Base-by-base conservation (phyloP, 2,113 vertebrate genomes). In the Neolamprologus hecqui region DNA sequence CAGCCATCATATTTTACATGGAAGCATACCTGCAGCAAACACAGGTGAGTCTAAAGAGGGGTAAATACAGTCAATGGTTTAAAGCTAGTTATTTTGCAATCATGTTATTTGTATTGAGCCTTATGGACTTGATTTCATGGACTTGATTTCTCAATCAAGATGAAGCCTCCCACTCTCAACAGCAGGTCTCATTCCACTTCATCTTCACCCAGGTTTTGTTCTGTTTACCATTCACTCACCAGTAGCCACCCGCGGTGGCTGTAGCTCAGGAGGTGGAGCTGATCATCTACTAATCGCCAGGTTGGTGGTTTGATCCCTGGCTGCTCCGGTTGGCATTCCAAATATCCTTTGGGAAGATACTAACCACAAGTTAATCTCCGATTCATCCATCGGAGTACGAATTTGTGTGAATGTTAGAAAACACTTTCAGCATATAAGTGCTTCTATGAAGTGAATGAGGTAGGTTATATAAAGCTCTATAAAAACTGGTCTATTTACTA, bases 341-440 rank as follows among this genome's bases (percentile, higher is more conserved):
- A 37, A 12, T 12, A 37, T 37, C 60, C 6, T 65, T n/a, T 35
- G 0, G 10, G 60, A 65, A 12, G 60, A 35, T 65, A 3, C 6
- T 35, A 35, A 65, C 60, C 31, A 2, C 60, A 35, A n/a, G 10
- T n/a, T 37, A n/a, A 35, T 37, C 60, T 65, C 31, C 1, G 10
- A n/a, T 35, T 0, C 60, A 12, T 65, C 17, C 31, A 35, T 5
- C 6, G 0, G 17, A 35, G 31, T 65, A 0, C 0, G 9, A n/a
- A 37, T 65, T n/a, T 35, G 31, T n/a, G 31, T 35, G 60, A 65
- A 37, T 5, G 60, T 65, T 65, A 65, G 10, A 35, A 65, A 65
- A 3, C 10, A 37, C 60, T 65, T 60, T 60, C 9, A n/a, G 10
- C 60, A n/a, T 2, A 65, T 6, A 65, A n/a, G 31, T 37, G 60